Conservation (phyloP, 1,140 invertebrate species). For the Drosophila prosaltans region DNA sequence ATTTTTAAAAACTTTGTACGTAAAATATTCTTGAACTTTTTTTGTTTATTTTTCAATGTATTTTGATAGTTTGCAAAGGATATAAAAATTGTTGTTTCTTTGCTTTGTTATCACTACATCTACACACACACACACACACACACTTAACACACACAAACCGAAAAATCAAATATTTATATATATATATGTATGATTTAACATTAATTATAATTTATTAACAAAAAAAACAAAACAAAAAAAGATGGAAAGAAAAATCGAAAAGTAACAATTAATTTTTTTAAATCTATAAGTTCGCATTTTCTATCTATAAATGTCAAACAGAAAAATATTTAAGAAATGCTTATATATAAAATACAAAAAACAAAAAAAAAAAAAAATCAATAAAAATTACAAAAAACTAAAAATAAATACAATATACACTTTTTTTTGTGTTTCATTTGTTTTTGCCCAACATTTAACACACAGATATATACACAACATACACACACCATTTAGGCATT, state of each 20-base stretch:
- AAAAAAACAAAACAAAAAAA: conserved; percentile 12
- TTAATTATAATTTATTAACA: conserved; percentile 53
- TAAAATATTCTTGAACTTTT: not conserved
- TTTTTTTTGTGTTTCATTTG: conserved; percentile 64
- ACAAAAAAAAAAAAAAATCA: conserved; percentile 43
- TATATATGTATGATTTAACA: conserved; percentile 47
- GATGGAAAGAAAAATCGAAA: conserved; percentile 6
- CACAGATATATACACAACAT: conserved; percentile 30
- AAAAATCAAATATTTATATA: conserved; percentile 18
- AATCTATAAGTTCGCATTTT: conserved; percentile 67
- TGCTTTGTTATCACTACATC: conserved; percentile 31
- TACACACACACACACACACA: conserved; percentile 5
- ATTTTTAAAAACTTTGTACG: conserved; percentile 11
- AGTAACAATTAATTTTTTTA: conserved; percentile 46
- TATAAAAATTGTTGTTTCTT: conserved; percentile 42
- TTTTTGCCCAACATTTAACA: not conserved
- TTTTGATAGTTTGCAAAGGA: conserved; percentile 52
- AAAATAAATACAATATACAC: conserved; percentile 46
- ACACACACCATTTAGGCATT: conserved; percentile 51
- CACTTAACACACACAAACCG: conserved; percentile 18
- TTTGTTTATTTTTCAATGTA: conserved; percentile 20
- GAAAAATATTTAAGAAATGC: conserved; percentile 64
- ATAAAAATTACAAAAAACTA: conserved; percentile 49
- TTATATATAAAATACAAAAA: conserved; percentile 46
- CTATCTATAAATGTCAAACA: conserved; percentile 70